Conservation (phyloP, 2,797 vertebrate genomes). For the Malacoctenus gilli region DNA sequence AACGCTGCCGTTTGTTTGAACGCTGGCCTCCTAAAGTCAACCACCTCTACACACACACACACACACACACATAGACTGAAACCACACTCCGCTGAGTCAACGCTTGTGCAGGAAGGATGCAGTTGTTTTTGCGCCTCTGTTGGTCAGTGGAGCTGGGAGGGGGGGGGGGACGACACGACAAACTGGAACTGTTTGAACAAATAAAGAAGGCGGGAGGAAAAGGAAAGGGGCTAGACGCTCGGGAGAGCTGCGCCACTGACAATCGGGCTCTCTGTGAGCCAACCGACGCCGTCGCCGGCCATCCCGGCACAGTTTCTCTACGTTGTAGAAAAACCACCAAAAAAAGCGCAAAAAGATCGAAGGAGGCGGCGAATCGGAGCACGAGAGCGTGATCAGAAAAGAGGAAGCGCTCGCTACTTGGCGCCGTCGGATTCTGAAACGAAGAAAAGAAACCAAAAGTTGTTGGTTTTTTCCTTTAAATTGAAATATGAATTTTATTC, state of each 20-base stretch:
- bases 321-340: no score
- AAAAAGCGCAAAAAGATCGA: no score
- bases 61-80: constrained; percentile 14
- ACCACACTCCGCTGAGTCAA: constrained; percentile 76
- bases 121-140: constrained; percentile 73
- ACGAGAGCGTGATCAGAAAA: no score
- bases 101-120: constrained; percentile 82
- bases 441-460: constrained; percentile 16
- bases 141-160: constrained; percentile 32
- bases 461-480: constrained; percentile 45
- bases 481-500: constrained; percentile 86
- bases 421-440: no score
- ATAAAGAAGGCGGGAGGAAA: constrained; percentile 36
- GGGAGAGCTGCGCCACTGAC: no score
- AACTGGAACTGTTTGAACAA: constrained; percentile 36
- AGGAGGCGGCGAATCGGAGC: no score
- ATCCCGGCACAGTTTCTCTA: no score
- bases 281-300: no score
- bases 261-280: no score
- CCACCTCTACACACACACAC: constrained; percentile 14
- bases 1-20: constrained; percentile 60
- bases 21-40: constrained; percentile 59
- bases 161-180: constrained; percentile 18
- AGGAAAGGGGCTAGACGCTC: constrained; percentile 42
- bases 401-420: no score